phyloP scores from a whole-genome alignment of 2,888 invertebrate species.

The Oscheius sp. region DNA sequence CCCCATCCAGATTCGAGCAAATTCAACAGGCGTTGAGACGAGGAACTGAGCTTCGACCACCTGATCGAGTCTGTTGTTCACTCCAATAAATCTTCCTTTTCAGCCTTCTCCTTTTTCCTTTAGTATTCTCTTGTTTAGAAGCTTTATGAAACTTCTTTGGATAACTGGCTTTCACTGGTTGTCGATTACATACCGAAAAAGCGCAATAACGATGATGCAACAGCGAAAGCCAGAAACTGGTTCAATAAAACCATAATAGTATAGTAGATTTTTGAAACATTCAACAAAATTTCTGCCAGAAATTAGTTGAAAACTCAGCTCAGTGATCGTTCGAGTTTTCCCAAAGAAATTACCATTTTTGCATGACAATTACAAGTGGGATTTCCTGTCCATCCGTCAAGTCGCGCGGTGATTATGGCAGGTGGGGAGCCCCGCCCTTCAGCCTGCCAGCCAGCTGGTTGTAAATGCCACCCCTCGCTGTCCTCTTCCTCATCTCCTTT shows the following conservation, averaged over 20 bases:
- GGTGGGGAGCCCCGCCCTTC: slow-evolving; percentile 18
- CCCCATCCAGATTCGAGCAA: slow-evolving; percentile 58
- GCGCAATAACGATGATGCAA: too few relatives aligned
- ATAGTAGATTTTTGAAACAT: background rate
- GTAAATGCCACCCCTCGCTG: slow-evolving; percentile 20
- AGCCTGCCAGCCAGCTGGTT: slow-evolving; percentile 20
- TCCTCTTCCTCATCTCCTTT: slow-evolving; percentile 23
- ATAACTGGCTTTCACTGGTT: too few relatives aligned
- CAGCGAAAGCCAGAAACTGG: too few relatives aligned
- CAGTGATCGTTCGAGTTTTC: too few relatives aligned
- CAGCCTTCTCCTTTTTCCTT: too few relatives aligned
- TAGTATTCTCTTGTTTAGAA: too few relatives aligned
- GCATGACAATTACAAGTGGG: background rate
- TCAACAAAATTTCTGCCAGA: too few relatives aligned
- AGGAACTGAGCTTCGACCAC: slow-evolving; percentile 50
- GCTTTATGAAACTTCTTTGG: too few relatives aligned
- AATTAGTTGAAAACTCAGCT: too few relatives aligned
- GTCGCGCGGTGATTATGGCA: slow-evolving; percentile 23
- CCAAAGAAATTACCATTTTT: too few relatives aligned
- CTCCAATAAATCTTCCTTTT: slow-evolving; percentile 44
- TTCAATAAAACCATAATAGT: too few relatives aligned
- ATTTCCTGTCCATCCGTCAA: slow-evolving; percentile 17
- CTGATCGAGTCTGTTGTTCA: slow-evolving; percentile 61
- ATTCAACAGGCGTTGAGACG: slow-evolving; percentile 57
- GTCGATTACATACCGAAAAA: too few relatives aligned